Conservation (phyloP, 2,113 vertebrate species). For the Herpetotheres cachinnans region DNA sequence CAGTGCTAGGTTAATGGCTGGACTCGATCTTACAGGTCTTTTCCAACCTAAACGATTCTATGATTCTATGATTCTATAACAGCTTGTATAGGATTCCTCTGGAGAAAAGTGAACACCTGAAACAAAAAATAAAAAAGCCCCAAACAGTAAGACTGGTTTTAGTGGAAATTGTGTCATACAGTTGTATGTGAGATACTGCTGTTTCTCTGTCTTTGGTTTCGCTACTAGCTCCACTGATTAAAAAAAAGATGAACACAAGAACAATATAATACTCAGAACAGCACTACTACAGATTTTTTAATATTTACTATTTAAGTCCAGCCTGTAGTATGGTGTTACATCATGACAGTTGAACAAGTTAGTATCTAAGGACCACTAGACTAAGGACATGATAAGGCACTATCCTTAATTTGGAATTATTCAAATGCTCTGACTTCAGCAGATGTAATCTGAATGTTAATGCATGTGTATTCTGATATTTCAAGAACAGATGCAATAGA, state of each 20-base stretch:
- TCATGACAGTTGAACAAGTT: background rate
- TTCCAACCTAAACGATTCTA: no score
- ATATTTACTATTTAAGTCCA: background rate
- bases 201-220: background rate
- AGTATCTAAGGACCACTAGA: background rate
- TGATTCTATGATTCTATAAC: no score
- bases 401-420: background rate
- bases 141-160: background rate
- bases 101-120: background rate
- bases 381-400: background rate
- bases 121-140: background rate
- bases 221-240: background rate
- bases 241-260: background rate
- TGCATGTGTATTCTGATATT: background rate
- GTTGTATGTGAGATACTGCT: background rate
- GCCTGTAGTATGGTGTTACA: background rate
- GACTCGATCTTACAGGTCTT: no score
- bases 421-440: background rate
- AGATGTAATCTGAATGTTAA: background rate
- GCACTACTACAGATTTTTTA: background rate
- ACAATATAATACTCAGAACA: background rate
- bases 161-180: background rate
- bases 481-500: background rate
- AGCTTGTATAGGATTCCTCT: background rate
- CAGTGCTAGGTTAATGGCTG: no score